Evolutionary conservation across 2,113 vertebrate species (phyloP).

Genomic region (Equus quagga): DNA sequence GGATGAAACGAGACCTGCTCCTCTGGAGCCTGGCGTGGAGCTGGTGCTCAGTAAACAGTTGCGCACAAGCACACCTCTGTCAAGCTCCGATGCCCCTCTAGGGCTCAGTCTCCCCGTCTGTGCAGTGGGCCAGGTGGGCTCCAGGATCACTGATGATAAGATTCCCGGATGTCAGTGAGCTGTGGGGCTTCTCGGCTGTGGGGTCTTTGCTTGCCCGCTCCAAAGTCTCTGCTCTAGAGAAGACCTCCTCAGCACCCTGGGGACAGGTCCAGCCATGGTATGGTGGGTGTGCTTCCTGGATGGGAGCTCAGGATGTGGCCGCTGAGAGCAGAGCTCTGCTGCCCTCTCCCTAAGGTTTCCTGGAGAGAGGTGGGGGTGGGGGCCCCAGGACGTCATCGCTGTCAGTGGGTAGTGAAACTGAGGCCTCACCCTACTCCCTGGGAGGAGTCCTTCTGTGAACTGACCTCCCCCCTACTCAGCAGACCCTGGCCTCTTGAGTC

Average conservation of each 20-base stretch:
- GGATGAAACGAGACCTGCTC: neutral
- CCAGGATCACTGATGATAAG: neutral
- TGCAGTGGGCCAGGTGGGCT: neutral
- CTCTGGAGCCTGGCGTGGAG: neutral
- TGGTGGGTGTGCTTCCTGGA: neutral
- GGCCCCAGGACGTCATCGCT: neutral
- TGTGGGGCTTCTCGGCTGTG: neutral
- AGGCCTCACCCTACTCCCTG: neutral
- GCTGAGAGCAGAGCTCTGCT: neutral
- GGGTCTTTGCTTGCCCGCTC: too few relatives aligned
- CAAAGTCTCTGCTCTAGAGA: neutral
- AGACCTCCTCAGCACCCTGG: neutral
- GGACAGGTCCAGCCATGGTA: too few relatives aligned
- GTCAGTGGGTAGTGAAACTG: neutral
- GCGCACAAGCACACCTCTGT: neutral
- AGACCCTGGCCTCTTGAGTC: neutral
- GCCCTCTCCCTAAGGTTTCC: neutral
- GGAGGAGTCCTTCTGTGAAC: neutral
- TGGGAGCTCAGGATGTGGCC: neutral
- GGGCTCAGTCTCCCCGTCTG: neutral
- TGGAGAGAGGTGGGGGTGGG: neutral
- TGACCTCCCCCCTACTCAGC: neutral
- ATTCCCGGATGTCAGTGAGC: neutral
- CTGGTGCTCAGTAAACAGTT: neutral
- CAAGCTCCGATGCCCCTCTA: neutral